phyloP scores from a whole-genome alignment of 2,888 invertebrate genomes.

The Catocala fraxini region DNA sequence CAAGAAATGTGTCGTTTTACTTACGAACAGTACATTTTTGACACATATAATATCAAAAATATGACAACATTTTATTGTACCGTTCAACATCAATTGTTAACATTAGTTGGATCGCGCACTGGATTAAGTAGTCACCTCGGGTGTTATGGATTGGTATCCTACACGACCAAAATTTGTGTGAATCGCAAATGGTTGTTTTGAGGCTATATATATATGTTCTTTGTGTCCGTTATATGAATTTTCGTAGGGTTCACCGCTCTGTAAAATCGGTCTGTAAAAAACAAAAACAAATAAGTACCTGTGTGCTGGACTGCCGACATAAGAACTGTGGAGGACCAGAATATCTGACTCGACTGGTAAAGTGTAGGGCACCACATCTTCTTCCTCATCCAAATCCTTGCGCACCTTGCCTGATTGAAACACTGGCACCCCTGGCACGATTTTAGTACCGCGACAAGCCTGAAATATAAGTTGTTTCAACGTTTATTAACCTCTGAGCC shows the following conservation, averaged over 20 bases:
- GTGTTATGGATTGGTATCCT: neutral
- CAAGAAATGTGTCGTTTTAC: neutral
- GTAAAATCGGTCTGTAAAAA: too few species aligned
- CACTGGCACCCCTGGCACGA: slow-evolving; percentile 57
- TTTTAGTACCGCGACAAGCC: slow-evolving; percentile 73
- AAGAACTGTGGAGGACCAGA: slow-evolving; percentile 76
- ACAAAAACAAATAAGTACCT: slow-evolving; percentile 53
- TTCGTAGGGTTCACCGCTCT: too few species aligned
- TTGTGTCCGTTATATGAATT: too few species aligned
- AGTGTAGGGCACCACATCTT: slow-evolving; percentile 63
- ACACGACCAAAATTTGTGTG: neutral
- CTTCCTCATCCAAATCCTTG: slow-evolving; percentile 63
- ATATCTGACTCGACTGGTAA: slow-evolving; percentile 76
- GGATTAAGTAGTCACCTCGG: too few species aligned
- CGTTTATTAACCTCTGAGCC: too few species aligned
- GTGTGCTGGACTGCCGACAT: slow-evolving; percentile 68
- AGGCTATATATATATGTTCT: neutral
- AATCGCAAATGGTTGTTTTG: too few species aligned
- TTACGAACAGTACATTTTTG: neutral
- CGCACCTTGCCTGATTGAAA: slow-evolving; percentile 50
- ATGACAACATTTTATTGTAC: too few species aligned
- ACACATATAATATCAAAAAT: too few species aligned
- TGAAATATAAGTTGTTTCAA: slow-evolving; percentile 29
- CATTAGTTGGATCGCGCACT: too few species aligned
- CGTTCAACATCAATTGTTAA: too few species aligned